Conservation (phyloP, 2,888 invertebrate genomes). For the Taphrorychus bicolor region DNA sequence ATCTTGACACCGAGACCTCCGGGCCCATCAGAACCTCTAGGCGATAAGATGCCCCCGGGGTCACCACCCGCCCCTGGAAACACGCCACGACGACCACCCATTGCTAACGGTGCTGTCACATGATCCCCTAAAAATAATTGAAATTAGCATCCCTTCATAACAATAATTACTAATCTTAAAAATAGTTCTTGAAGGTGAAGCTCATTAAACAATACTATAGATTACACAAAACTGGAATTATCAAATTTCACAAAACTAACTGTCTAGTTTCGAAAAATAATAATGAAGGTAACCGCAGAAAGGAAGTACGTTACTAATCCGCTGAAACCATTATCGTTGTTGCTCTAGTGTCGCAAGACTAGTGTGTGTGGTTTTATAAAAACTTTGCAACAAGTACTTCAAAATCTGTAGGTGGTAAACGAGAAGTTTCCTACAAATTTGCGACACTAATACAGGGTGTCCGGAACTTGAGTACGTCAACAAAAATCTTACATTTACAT, state of each 20-base stretch:
- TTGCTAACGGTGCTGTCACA: conserved; percentile 75
- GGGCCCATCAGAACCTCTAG: conserved; percentile 75
- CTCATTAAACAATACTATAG: not conserved
- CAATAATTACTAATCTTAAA: not conserved
- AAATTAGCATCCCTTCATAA: not conserved
- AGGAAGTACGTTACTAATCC: conserved; percentile 21
- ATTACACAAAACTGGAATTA: conserved; percentile 2
- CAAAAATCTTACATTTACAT: not conserved
- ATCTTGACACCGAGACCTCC: conserved; percentile 96
- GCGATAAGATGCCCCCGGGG: conserved; percentile 71
- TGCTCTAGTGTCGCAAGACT: conserved; percentile 20
- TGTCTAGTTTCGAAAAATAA: conserved; percentile 19
- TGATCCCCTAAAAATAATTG: conserved; percentile 63
- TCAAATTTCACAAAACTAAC: conserved; percentile 12
- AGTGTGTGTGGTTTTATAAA: conserved; percentile 6
- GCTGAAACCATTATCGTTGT: conserved; percentile 15
- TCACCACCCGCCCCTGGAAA: conserved; percentile 63
- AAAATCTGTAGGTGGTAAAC: not conserved
- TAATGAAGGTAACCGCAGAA: conserved; percentile 21
- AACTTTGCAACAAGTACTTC: conserved; percentile 6
- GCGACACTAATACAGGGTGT: not conserved
- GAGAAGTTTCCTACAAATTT: not conserved
- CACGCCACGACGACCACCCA: conserved; percentile 75
- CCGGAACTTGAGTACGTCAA: not conserved
- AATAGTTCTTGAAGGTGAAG: not conserved